Base-by-base conservation (phyloP, 1,140 invertebrate species). In the Drosophila arizonae region DNA sequence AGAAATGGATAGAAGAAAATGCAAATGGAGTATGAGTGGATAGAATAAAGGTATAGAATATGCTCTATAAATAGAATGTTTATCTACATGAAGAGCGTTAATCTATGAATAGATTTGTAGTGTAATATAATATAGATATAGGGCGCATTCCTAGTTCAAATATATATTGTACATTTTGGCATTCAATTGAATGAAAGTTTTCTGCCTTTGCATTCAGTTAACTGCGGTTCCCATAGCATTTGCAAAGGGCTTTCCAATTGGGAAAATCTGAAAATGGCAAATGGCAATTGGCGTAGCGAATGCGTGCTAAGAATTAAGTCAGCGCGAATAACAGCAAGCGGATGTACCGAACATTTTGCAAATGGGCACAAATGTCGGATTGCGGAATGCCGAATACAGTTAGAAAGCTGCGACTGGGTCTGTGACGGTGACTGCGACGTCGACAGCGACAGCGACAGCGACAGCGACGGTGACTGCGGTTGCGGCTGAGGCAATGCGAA, bases 361-460 rank as follows among this genome's bases (percentile, higher is more conserved):
- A 17, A 15, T 33, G 52, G 36, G 24, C 39, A 61, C n/a, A 9
- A 50, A 33, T 33, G 6, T n/a, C 28, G 51, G 57, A 68, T 62
- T 50, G 33, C 33, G 51, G 46, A 85, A 81, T 74, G 70, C 70
- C 30, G 75, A 81, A 79, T 72, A 86, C 69, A 64, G 45, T 36
- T 48, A 41, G 55, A 52, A 57, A 65, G 33, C 36, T 56, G 36
- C 21, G 58, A 28, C 0, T 30, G 1, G 1, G 21, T 1, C 21
- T 24, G 21, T 24, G 21, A 24, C 21, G 21, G 21, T 24, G 21
- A 24, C 28, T 30, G 28, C 28, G 28, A 30, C 21, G 21, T 2
- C 3, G 21, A 30, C 9, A 52, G 61, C 28, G 28, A 24, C 46
- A 2, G 17, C 15, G 28, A 5, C 28, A 8, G 52, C 4, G 52